These are phyloP conservation scores for Dicaeum eximium DNA, from an alignment of 2,113 vertebrate genomes.

Conservation along the genomic window DNA sequence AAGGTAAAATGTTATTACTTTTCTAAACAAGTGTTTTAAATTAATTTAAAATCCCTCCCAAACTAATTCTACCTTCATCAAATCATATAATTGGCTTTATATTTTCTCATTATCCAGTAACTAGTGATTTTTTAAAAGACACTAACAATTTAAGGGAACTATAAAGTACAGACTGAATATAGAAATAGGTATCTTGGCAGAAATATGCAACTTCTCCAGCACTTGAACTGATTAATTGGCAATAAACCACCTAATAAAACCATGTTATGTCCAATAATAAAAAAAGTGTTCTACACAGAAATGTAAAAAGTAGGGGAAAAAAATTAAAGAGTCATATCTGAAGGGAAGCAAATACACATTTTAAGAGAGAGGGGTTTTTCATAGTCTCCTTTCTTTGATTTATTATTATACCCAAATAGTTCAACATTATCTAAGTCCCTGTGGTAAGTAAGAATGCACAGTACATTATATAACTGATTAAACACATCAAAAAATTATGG, in stretches of 20 bases:
- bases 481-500: neutral
- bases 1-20: neutral
- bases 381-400: neutral
- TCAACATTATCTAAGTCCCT: neutral
- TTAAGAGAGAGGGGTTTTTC: neutral
- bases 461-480: neutral
- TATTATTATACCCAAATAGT: neutral
- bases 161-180: slow-evolving; percentile 15
- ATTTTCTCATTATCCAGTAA: slow-evolving; percentile 51
- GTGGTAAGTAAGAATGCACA: neutral
- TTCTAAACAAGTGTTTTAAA: slow-evolving; percentile 12
- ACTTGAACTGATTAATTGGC: slow-evolving; percentile 8
- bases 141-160: slow-evolving; percentile 37
- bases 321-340: neutral
- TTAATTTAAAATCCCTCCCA: neutral
- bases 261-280: neutral
- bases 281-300: neutral
- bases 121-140: slow-evolving; percentile 22
- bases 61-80: slow-evolving; percentile 25
- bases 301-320: neutral
- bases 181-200: slow-evolving; percentile 28
- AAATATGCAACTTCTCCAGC: neutral
- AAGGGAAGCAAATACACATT: neutral
- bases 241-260: slow-evolving; percentile 17
- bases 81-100: slow-evolving; percentile 42